phyloP scores from a whole-genome alignment of 1,140 invertebrate species.

The Metopolophium dirhodum region DNA sequence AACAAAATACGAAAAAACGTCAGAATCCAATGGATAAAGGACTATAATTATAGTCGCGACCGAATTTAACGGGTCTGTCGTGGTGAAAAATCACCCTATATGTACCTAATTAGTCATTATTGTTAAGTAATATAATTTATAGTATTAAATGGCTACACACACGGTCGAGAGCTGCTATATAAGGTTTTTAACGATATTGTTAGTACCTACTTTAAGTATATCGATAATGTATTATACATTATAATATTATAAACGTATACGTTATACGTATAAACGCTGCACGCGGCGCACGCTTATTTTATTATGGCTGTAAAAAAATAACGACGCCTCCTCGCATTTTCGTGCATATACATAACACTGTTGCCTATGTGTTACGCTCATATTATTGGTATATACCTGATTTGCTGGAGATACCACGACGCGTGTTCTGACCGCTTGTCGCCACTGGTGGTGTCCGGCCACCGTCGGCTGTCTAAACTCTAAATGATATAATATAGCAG shows the following conservation, averaged over 20 bases:
- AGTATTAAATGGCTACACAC: neutral
- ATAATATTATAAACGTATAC: no score
- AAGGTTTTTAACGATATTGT: neutral
- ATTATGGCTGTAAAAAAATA: constrained; percentile 11
- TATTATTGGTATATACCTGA: constrained; percentile 5
- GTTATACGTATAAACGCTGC: neutral
- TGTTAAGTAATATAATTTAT: neutral
- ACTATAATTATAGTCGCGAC: neutral
- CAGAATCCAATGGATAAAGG: neutral
- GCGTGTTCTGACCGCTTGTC: neutral
- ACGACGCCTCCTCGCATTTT: neutral
- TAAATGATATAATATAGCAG: neutral
- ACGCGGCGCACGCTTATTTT: neutral
- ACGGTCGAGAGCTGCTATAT: neutral
- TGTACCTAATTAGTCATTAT: neutral
- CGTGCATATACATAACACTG: neutral
- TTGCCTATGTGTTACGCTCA: neutral
- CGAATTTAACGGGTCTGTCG: neutral
- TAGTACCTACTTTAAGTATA: neutral
- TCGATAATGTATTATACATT: neutral
- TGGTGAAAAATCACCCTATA: neutral
- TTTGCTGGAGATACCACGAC: neutral
- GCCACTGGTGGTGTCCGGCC: neutral
- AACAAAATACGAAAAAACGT: neutral
- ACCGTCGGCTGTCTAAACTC: neutral